Evolutionary conservation across 2,888 invertebrate species (phyloP), one percentile per base, ranked within the genome.

Genomic region (Calliopum simillimum): DNA sequence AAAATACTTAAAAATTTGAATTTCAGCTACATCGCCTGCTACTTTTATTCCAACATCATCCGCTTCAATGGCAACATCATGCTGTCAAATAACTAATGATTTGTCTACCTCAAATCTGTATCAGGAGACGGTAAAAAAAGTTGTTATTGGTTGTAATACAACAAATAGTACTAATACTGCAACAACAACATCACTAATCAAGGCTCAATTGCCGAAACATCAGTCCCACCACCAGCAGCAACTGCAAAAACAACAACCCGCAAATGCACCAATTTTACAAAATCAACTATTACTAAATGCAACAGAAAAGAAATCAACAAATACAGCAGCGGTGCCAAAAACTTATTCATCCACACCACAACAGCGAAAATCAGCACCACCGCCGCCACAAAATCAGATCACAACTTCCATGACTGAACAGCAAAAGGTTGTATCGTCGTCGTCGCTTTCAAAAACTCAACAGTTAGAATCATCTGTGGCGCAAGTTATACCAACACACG

Each of bases 1-100:
- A 8, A 8, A 5, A 6, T 6, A 33, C 33, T 33, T 33, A 8
- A 8, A 33, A 33, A 14, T 41, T 59, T 49, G 47, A 43, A 61
- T 61, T 46, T 21, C 59, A 69, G 46, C 55, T 70, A 47, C 68
- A 70, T 53, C 56, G 63, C 33, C 71, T 71, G 58, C 72, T 70
- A 49, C 73, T 69, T 23, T 58, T 47, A 46, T 65, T 53, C 21
- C 56, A 21, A 55, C 71, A 64, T 44, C 69, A 70, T 53, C 66
- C 64, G 16, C 47, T 53, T 19, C 41, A 46, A 33, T 33, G 33
- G 47, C 64, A 66, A 62, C 68, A 63, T 41, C 53, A 62, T 3
- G 6, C 6, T 55, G 79, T 80, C 8, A 83, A 89, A 51, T 16
- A 44, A 14, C 13, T 53, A 14, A 56, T 46, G 53, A 41, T 13